Conservation (phyloP, 2,113 vertebrate species). For the Zingel zingel region DNA sequence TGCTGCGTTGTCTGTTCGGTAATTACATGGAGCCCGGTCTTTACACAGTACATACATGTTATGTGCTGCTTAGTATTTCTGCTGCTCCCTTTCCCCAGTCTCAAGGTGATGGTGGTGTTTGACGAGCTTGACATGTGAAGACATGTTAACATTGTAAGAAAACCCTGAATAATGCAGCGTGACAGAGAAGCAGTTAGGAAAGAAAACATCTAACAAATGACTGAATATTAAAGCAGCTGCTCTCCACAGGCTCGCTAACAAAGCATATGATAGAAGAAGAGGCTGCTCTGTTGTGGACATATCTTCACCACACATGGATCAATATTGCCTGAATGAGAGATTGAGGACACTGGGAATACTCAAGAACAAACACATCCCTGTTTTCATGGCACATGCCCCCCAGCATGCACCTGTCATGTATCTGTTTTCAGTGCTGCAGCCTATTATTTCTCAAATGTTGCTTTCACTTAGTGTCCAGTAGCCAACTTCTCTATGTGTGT, state of each 20-base stretch:
- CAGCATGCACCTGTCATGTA: conserved; percentile 24
- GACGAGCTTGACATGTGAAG: conserved; percentile 51
- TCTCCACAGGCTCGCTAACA: conserved; percentile 26
- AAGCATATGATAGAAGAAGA: conserved; percentile 41
- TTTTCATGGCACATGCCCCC: conserved; percentile 6
- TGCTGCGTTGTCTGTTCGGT: conserved; percentile 24
- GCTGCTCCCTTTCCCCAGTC: neutral
- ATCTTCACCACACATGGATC: conserved; percentile 48
- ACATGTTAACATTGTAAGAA: conserved; percentile 39
- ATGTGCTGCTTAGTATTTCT: conserved; percentile 13
- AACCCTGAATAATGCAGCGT: conserved; percentile 59
- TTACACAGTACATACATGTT: conserved; percentile 14
- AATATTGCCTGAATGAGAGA: conserved; percentile 38
- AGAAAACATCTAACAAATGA: conserved; percentile 63
- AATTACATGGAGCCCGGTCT: conserved; percentile 32
- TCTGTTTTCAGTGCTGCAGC: conserved; percentile 13
- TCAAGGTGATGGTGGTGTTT: conserved; percentile 6
- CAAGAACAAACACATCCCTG: conserved; percentile 13
- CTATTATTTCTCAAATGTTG: conserved; percentile 26
- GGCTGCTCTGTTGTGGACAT: conserved; percentile 37
- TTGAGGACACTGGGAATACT: conserved; percentile 19
- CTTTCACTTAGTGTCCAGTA: neutral
- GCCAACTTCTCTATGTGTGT: neutral
- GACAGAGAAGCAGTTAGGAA: conserved; percentile 57
- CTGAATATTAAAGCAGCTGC: conserved; percentile 69